Conservation (phyloP, 2,797 vertebrate genomes). For the Neosilurus mollespiculum region DNA sequence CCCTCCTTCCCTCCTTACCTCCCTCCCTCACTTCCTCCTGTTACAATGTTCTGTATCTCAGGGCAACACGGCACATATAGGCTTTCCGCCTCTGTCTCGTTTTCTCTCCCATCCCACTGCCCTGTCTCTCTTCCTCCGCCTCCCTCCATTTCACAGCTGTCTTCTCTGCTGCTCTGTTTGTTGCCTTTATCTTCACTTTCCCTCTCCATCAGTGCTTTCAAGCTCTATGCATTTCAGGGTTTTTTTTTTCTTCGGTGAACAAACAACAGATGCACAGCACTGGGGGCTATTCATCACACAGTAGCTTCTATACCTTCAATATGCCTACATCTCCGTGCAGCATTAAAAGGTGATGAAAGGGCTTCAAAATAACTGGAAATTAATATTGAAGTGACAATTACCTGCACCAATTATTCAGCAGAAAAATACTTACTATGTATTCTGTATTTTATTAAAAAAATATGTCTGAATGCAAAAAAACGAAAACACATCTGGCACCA, state of each 20-base stretch:
- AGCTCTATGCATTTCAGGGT: background rate
- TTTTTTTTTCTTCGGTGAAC: constrained; percentile 61
- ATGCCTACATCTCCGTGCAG: too few species aligned
- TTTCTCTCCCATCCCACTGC: constrained; percentile 40
- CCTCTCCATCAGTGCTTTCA: constrained; percentile 32
- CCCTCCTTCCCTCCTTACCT: constrained; percentile 36
- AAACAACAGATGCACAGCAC: constrained; percentile 51
- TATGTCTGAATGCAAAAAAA: background rate
- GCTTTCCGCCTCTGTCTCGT: constrained; percentile 35
- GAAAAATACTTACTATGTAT: background rate
- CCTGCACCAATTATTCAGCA: background rate
- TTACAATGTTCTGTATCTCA: constrained; percentile 79
- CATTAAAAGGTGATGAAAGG: background rate
- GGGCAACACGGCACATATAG: constrained; percentile 71
- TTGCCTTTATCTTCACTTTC: constrained; percentile 36
- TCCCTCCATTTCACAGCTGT: constrained; percentile 48
- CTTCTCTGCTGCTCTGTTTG: constrained; percentile 26
- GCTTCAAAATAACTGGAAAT: background rate
- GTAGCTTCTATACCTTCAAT: constrained; percentile 20
- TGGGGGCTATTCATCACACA: constrained; percentile 39
- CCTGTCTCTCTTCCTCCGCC: constrained; percentile 30
- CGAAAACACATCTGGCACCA: background rate
- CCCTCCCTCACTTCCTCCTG: constrained; percentile 61
- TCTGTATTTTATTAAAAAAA: background rate
- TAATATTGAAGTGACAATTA: background rate